Base-by-base conservation (phyloP, 2,888 invertebrate genomes). In the Unio pictorum region DNA sequence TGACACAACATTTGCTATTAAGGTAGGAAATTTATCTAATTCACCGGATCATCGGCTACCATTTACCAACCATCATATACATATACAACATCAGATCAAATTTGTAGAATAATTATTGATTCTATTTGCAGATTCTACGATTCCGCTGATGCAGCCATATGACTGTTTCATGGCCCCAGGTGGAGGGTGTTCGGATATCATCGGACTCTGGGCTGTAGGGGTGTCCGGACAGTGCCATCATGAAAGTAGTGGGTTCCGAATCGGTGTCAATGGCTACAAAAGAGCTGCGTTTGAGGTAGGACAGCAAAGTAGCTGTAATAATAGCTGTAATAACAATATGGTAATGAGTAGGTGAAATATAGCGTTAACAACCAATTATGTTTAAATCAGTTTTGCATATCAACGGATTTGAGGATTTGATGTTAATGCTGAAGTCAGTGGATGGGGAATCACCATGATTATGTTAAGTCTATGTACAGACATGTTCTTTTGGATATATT, bases 151-250 rank as follows among this genome's bases (percentile, higher is more conserved):
- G 57, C 58, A 45, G 17, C 61, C 60, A 26, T 59, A 17, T 15
- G 26, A 28, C 23, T 79, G 78, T 61, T 67, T 68, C 15, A 76
- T 79, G 76, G 64, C 58, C 3, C 18, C 61, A 0, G 30, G 45
- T 20, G 55, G 60, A 1, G 69, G 65, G 5, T 79, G 79, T 68
- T 23, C 26, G 5, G 68, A 72, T 2, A 57, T 79, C 8, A 75
- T 79, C n/a, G 75, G 64, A 18, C 4, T 67, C 0, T 79, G 79
- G 79, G 61, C 71, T 7, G 69, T 79, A 5, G 79, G 79, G 0
- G 0, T 11, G 6, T 26, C 23, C 11, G 79, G 79, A 5, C 62
- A 71, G 23, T 79, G 79, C 66, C 45, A 54, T 8, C 69, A 74
- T 20, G 55, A 64, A 15, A 55, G 71, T 28, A 64, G 72, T 18